Evolutionary conservation across 2,888 invertebrate genomes (phyloP).

Genomic region (Leptinotarsa rubiginosa): DNA sequence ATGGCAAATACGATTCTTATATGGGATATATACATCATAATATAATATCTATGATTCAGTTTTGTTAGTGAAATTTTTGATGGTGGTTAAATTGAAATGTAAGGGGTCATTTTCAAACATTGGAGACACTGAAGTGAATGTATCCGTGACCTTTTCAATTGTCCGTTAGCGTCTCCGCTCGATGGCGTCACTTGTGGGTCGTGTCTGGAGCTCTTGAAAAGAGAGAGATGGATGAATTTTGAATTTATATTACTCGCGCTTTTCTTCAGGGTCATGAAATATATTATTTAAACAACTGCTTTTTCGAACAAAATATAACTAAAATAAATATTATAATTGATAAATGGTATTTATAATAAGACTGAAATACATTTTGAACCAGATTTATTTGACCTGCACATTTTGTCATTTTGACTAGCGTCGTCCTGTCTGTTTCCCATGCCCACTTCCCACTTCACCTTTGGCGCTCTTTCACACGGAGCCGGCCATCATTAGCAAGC

Average conservation of each 20-base stretch:
- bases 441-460: constrained; percentile 35
- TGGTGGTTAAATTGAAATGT: too few relatives aligned
- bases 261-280: too few relatives aligned
- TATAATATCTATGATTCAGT: too few relatives aligned
- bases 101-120: too few relatives aligned
- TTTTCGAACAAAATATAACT: neutral
- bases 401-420: constrained; percentile 32
- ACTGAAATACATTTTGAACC: neutral
- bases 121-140: neutral
- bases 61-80: too few relatives aligned
- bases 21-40: too few relatives aligned
- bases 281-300: too few relatives aligned
- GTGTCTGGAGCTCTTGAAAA: neutral
- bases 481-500: constrained; percentile 58
- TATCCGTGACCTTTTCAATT: constrained; percentile 2
- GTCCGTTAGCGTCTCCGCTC: neutral
- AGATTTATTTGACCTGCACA: neutral
- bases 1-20: too few relatives aligned
- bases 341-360: neutral
- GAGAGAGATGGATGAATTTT: neutral
- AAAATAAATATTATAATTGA: neutral
- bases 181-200: neutral
- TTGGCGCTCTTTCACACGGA: constrained; percentile 38
- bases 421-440: constrained; percentile 34
- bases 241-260: neutral